Percentiles rank a stretch among this genome's conserved stretches.
These are phyloP conservation scores for Petrolisthes cinctipes DNA, from an alignment of 2,888 invertebrate genomes.

Conservation along the genomic window DNA sequence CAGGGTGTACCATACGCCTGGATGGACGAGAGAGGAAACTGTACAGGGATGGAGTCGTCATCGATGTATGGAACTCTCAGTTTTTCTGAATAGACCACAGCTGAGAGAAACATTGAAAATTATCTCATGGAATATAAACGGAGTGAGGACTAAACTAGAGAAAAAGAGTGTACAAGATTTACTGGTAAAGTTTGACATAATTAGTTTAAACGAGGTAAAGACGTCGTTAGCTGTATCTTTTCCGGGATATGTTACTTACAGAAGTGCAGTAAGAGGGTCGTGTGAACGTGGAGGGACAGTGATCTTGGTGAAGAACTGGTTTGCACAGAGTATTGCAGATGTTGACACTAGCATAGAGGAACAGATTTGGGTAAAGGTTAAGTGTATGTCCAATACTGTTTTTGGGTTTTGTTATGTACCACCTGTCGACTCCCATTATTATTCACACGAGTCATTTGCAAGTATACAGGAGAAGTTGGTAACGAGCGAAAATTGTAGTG, in stretches of 20 bases:
- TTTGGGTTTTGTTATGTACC: conserved; percentile 23
- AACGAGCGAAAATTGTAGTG: not conserved
- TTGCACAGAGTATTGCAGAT: not conserved
- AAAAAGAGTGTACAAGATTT: conserved; percentile 6
- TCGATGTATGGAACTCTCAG: conserved; percentile 13
- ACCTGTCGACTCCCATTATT: not conserved
- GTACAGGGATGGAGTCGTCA: conserved; percentile 7
- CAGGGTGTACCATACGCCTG: conserved; percentile 5
- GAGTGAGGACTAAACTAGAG: conserved; percentile 19
- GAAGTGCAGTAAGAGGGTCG: not conserved
- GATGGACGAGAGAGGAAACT: conserved; percentile 14
- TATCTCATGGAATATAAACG: conserved; percentile 21
- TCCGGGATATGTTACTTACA: conserved; percentile 14
- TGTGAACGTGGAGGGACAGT: conserved; percentile 7
- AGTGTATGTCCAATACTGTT: not conserved
- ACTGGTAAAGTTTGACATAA: not conserved
- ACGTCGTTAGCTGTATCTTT: conserved; percentile 13
- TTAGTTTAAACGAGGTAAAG: conserved; percentile 18
- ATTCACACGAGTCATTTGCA: not conserved
- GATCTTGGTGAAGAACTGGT: conserved; percentile 7
- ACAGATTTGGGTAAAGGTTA: conserved; percentile 14
- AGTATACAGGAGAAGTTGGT: not conserved
- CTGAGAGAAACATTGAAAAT: conserved; percentile 3
- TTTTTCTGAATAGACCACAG: conserved; percentile 6
- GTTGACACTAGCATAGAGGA: not conserved